These are phyloP conservation scores for Hippoglossus stenolepis DNA, from an alignment of 2,113 vertebrate genomes.

Conservation along the genomic window DNA sequence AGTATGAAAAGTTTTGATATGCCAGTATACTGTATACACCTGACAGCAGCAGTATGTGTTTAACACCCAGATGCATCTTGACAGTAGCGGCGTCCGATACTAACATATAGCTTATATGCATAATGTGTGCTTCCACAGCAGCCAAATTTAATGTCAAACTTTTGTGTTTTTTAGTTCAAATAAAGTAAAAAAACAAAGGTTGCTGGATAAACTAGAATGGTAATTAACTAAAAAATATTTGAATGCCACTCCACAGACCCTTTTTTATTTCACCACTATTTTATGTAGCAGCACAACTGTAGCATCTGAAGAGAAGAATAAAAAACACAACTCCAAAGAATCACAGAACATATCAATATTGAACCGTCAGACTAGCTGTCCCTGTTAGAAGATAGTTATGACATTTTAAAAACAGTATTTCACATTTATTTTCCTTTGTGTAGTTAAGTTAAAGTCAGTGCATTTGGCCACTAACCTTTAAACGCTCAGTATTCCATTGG, in stretches of 20 bases:
- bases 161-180: conserved; percentile 1
- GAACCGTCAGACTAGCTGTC: not conserved
- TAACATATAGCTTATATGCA: conserved; percentile 59
- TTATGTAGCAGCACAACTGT: conserved; percentile 55
- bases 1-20: conserved; percentile 15
- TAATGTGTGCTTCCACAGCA: not conserved
- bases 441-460: not conserved
- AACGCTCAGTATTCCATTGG: conserved; percentile 9
- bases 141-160: not conserved
- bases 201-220: not conserved
- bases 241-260: not conserved
- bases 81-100: conserved; percentile 49
- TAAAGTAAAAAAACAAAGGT: not conserved
- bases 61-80: conserved; percentile 35
- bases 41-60: conserved; percentile 41
- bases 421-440: not conserved
- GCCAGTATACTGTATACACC: conserved; percentile 10
- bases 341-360: conserved; percentile 35
- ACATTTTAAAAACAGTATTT: conserved; percentile 21
- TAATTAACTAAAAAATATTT: conserved; percentile 4
- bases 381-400: not conserved
- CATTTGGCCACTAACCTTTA: not conserved
- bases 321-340: conserved; percentile 44
- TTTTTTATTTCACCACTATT: conserved; percentile 29
- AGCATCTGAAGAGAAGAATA: conserved; percentile 30